Conservation (phyloP, 2,113 vertebrate genomes). For the Mionectes macconnelli region DNA sequence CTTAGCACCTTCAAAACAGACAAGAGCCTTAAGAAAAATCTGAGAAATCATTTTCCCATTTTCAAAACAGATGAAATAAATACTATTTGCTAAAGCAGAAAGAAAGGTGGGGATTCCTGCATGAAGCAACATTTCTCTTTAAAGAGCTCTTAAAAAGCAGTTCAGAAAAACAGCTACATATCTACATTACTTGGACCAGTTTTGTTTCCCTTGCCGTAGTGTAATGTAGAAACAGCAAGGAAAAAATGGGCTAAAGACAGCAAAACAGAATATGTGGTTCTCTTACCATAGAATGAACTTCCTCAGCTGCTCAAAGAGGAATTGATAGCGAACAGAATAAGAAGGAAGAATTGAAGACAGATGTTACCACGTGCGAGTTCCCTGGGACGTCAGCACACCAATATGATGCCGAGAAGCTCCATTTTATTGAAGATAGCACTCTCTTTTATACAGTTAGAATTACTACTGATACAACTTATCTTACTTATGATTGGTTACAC, state of each 20-base stretch:
- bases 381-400: too few species aligned
- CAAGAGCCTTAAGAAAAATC: background rate
- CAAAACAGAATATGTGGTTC: background rate
- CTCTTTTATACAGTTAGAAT: too few species aligned
- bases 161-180: background rate
- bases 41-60: background rate
- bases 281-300: background rate
- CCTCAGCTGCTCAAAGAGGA: background rate
- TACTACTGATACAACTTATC: too few species aligned
- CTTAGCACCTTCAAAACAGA: background rate
- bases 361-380: too few species aligned
- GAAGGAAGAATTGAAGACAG: background rate
- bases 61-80: background rate
- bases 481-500: too few species aligned
- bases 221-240: background rate
- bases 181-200: background rate
- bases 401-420: too few species aligned
- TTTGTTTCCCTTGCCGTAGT: background rate
- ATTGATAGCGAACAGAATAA: background rate
- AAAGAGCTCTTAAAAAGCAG: background rate
- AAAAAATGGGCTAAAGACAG: background rate
- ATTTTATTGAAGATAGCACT: too few species aligned
- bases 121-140: background rate
- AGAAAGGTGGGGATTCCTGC: background rate
- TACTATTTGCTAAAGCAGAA: background rate